Evolutionary conservation across 2,888 invertebrate genomes (phyloP).

Genomic region (Tricholauxania praeusta): DNA sequence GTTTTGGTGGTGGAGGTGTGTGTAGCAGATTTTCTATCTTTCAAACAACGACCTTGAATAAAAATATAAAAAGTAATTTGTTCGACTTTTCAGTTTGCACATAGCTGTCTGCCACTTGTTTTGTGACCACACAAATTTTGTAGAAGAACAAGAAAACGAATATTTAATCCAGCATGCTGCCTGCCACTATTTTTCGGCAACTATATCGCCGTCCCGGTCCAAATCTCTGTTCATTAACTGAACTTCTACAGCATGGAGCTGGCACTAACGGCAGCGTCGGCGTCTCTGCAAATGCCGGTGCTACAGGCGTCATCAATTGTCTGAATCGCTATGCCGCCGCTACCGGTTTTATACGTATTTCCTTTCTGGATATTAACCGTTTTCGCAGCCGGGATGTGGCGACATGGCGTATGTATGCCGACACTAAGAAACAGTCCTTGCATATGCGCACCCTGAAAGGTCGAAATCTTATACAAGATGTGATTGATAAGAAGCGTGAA

Average conservation of each 20-base stretch:
- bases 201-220: slow-evolving; percentile 55
- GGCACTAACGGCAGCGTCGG: slow-evolving; percentile 43
- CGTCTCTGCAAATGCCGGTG: slow-evolving; percentile 42
- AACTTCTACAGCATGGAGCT: slow-evolving; percentile 57
- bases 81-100: slow-evolving; percentile 6
- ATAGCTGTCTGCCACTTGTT: not conserved
- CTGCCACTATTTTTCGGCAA: slow-evolving; percentile 64
- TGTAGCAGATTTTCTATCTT: no score
- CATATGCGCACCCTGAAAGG: slow-evolving; percentile 67
- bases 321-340: slow-evolving; percentile 65
- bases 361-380: slow-evolving; percentile 63
- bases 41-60: no score
- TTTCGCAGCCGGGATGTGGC: slow-evolving; percentile 65
- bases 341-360: slow-evolving; percentile 64
- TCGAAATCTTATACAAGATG: slow-evolving; percentile 71
- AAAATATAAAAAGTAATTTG: no score
- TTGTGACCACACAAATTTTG: not conserved
- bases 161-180: slow-evolving; percentile 54
- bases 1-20: no score
- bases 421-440: slow-evolving; percentile 61
- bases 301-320: slow-evolving; percentile 58
- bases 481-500: slow-evolving; percentile 74
- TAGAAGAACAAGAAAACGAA: not conserved
- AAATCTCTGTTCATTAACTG: slow-evolving; percentile 56
- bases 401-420: slow-evolving; percentile 61